Conservation (phyloP, 1,140 invertebrate genomes). For the Lanistes nyassanus region DNA sequence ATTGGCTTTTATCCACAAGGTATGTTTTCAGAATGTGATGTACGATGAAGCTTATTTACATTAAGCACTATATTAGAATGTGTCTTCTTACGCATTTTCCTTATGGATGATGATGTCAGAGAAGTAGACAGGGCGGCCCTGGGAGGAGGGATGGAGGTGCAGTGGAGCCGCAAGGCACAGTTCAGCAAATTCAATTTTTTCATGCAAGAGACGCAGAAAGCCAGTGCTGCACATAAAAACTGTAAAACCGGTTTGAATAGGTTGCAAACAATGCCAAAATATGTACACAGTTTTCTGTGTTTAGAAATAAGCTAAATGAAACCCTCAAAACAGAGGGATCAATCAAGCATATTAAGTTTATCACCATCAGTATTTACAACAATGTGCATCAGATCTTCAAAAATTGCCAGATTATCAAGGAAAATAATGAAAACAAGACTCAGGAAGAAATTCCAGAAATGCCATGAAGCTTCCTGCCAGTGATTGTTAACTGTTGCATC, state of each 20-base stretch:
- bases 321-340: no score
- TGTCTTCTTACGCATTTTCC: conserved; percentile 1
- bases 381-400: no score
- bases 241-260: conserved; percentile 47
- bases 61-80: neutral
- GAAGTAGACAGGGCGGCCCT: conserved; percentile 71
- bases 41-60: neutral
- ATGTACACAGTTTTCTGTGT: no score
- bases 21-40: neutral
- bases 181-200: conserved; percentile 66
- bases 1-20: no score
- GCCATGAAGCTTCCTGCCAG: no score
- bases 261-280: neutral
- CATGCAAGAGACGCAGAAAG: conserved; percentile 69
- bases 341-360: no score
- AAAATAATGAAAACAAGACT: no score
- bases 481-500: no score
- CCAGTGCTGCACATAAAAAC: conserved; percentile 73
- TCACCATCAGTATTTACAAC: no score
- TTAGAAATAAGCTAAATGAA: neutral
- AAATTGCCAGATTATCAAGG: no score
- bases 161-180: conserved; percentile 72
- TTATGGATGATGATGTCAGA: conserved; percentile 73
- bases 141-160: conserved; percentile 71
- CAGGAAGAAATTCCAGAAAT: no score